Evolutionary conservation across 2,113 vertebrate species (phyloP).

Genomic region (Laticauda laticaudata): DNA sequence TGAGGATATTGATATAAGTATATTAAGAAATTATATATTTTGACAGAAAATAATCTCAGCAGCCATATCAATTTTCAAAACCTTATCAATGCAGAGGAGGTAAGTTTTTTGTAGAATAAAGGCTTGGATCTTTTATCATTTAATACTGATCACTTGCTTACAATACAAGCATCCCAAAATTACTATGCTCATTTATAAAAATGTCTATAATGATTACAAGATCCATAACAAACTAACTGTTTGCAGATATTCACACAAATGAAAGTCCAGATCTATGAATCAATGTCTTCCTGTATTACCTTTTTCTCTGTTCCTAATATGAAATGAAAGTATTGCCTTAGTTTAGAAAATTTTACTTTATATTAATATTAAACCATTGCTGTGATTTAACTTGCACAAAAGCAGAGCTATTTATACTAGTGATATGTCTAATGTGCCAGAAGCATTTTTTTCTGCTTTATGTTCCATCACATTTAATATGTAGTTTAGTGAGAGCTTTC

Average conservation of each 20-base stretch:
- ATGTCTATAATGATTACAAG: neutral
- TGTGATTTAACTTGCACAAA: neutral
- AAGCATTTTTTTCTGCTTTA: conserved; percentile 57
- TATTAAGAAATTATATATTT: conserved; percentile 58
- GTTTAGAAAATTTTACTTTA: neutral
- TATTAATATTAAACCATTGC: neutral
- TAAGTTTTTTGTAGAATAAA: conserved; percentile 23
- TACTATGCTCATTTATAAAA: conserved; percentile 1
- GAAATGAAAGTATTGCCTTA: neutral
- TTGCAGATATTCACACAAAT: neutral
- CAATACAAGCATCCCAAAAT: neutral
- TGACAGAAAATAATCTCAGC: conserved; percentile 65
- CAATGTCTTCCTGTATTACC: neutral
- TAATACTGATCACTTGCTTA: neutral
- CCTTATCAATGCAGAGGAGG: conserved; percentile 44
- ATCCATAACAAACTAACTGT: neutral
- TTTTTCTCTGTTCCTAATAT: neutral
- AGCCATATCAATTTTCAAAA: conserved; percentile 62
- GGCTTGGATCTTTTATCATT: neutral
- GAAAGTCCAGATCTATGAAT: neutral
- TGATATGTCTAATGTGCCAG: conserved; percentile 52
- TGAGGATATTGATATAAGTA: conserved; percentile 57
- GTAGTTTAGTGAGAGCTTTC: conserved; percentile 61
- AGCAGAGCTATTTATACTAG: conserved; percentile 34
- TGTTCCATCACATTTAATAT: conserved; percentile 65